Conservation (phyloP, 2,888 invertebrate genomes). For the Pandemis cinnamomeana region DNA sequence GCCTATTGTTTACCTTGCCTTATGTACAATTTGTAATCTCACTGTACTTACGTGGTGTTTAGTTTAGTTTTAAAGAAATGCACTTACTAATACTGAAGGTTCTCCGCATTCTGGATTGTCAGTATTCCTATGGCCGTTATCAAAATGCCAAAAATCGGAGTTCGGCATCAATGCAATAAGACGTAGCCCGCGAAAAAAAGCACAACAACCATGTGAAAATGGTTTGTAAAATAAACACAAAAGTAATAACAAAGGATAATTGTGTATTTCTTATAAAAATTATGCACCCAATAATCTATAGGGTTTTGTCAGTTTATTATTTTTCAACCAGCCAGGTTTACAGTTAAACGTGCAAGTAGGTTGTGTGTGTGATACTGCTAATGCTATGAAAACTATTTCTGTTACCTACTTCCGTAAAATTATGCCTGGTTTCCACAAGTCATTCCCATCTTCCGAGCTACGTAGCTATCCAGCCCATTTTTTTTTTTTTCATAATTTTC, state of each 20-base stretch:
- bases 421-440: too few relatives aligned
- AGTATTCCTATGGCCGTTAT: conserved; percentile 45
- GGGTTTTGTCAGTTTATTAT: conserved; percentile 26
- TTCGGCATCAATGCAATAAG: conserved; percentile 60
- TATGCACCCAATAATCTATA: conserved; percentile 34
- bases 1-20: too few relatives aligned
- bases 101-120: conserved; percentile 48
- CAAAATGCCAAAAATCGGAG: conserved; percentile 69
- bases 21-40: too few relatives aligned
- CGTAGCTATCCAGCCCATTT: too few relatives aligned
- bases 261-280: conserved; percentile 31
- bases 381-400: not conserved
- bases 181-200: not conserved
- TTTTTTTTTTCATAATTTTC: too few relatives aligned
- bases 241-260: conserved; percentile 23
- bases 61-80: too few relatives aligned
- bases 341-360: not conserved
- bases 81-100: conserved; percentile 51
- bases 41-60: too few relatives aligned
- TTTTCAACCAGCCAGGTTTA: conserved; percentile 28
- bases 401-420: too few relatives aligned
- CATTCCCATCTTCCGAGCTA: too few relatives aligned
- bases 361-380: not conserved
- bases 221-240: conserved; percentile 25
- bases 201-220: conserved; percentile 23